Base-by-base conservation (phyloP, 2,888 invertebrate species). In the Hemistola chrysoprasaria region DNA sequence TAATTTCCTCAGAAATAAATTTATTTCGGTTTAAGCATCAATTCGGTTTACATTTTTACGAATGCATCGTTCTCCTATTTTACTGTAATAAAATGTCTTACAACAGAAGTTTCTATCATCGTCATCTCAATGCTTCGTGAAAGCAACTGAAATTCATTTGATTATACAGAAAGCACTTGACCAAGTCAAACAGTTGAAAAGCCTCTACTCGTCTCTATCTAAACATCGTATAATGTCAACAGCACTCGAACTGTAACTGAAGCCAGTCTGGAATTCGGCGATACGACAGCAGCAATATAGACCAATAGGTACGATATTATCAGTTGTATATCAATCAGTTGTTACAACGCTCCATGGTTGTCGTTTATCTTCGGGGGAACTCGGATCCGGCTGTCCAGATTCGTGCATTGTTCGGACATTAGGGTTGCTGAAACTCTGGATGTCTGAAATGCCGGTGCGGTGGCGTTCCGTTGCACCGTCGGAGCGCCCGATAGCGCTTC, bases 331-430 rank as follows among this genome's bases (percentile, higher is more conserved):
- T 87, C 87, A 87, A 85, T 88, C 87, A 86, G 80, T 83, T 85
- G 86, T 85, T 85, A 86, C 85, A 82, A 67, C 72, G 82, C 70
- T 80, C 72, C 65, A 78, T 77, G 79, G 73, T 81, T 84, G 85
- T 85, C 85, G 86, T 87, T 88, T 88, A 86, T 88, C 87, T 87
- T 84, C 78, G 78, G 69, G 59, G 62, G 71, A 71, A 76, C 71
- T 84, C 78, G 82, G 79, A 78, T 78, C 83, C 80, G 78, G 79
- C 83, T 73, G 82, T 82, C 77, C 82, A 83, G 84, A 85, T 83
- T 85, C 75, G 81, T 80, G 81, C 85, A 86, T 87, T 87, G 87
- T 87, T 87, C 78, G 74, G 77, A 78, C 85, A 83, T 86, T 85
- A 84, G 78, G 71, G 76, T 73, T 67, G 73, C 77, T 76, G 77